Conservation (phyloP, 2,888 invertebrate species). For the Cephus nigrinus region DNA sequence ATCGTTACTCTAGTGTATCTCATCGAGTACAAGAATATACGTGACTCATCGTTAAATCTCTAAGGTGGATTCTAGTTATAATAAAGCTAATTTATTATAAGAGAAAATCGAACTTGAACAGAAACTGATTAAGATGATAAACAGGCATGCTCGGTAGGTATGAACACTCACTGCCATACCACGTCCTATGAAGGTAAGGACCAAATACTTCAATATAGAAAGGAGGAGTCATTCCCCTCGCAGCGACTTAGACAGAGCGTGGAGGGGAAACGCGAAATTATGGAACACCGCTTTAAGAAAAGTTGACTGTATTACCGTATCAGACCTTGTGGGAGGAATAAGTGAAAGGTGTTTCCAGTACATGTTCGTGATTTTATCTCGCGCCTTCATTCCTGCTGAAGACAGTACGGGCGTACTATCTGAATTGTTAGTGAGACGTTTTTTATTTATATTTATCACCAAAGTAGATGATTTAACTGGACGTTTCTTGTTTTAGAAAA, state of each 20-base stretch:
- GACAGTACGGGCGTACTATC: neutral
- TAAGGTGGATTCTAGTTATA: neutral
- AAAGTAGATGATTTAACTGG: neutral
- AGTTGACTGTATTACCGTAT: neutral
- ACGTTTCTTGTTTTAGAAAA: slow-evolving; percentile 10
- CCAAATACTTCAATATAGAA: too few species aligned
- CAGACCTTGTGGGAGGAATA: neutral
- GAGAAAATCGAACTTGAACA: neutral
- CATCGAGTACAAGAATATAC: neutral
- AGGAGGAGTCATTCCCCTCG: too few species aligned
- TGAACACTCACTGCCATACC: too few species aligned
- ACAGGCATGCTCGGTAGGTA: too few species aligned
- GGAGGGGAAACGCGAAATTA: too few species aligned
- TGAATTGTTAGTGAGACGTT: neutral
- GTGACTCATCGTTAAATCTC: neutral
- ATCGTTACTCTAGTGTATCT: neutral
- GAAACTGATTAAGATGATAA: too few species aligned
- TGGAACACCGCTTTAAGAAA: too few species aligned
- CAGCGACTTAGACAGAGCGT: too few species aligned
- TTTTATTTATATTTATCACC: neutral
- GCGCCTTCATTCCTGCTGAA: neutral
- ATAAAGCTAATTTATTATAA: neutral
- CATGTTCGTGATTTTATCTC: neutral
- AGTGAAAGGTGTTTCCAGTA: neutral
- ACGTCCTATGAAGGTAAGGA: too few species aligned